phyloP scores from a whole-genome alignment of 2,113 vertebrate genomes.

The Donacobius atricapilla region DNA sequence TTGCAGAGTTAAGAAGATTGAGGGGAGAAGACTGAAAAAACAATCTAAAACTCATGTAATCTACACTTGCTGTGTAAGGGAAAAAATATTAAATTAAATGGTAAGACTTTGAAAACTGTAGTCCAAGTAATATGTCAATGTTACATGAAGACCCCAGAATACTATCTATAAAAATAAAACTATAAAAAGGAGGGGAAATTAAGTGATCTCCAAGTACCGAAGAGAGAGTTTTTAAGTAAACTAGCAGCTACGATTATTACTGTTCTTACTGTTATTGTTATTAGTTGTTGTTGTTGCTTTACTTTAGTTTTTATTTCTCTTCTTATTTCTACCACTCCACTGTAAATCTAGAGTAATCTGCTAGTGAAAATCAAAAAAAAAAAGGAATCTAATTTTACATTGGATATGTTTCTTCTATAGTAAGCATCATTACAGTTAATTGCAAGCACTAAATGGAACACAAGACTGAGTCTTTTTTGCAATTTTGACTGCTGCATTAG shows the following conservation, averaged over 20 bases:
- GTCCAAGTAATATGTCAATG: neutral
- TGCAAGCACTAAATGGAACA: slow-evolving; percentile 10
- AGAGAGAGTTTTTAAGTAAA: neutral
- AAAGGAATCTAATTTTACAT: neutral
- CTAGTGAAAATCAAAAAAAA: neutral
- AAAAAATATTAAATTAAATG: neutral
- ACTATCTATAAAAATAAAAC: neutral
- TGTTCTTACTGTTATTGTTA: neutral
- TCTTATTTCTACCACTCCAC: neutral
- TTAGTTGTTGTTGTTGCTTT: neutral
- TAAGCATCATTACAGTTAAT: slow-evolving; percentile 8
- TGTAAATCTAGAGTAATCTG: neutral
- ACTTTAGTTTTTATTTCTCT: neutral
- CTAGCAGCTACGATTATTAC: neutral
- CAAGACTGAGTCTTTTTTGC: neutral
- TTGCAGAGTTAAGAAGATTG: neutral
- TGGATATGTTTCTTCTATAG: neutral
- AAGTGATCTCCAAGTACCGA: neutral
- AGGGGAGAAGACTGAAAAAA: neutral
- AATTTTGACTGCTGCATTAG: slow-evolving; percentile 23
- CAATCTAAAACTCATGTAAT: neutral
- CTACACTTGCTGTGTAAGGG: neutral
- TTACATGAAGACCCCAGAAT: neutral
- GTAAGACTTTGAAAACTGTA: neutral
- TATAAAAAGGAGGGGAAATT: neutral